phyloP scores from a whole-genome alignment of 64 coral and sea anemone species.

The Platygyra sinensis region DNA sequence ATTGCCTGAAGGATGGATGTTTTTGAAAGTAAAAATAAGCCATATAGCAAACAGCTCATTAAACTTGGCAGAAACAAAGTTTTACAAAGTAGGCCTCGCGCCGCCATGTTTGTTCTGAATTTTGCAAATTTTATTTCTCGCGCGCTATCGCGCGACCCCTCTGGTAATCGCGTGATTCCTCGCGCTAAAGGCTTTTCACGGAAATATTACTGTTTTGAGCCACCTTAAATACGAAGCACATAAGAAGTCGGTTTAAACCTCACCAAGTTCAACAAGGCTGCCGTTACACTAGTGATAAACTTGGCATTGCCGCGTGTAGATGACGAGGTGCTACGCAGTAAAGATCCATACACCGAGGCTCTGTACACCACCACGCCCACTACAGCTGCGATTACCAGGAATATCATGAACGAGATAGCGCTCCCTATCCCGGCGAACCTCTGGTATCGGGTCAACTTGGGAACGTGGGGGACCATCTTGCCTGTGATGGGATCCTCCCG shows the following conservation, averaged over 20 bases:
- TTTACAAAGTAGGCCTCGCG: too few relatives aligned
- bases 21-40: too few relatives aligned
- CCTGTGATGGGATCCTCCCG: constrained; percentile 77
- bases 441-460: constrained; percentile 63
- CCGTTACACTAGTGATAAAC: constrained; percentile 85
- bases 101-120: too few relatives aligned
- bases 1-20: too few relatives aligned
- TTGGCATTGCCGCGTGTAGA: constrained; percentile 76
- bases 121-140: too few relatives aligned
- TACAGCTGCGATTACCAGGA: constrained; percentile 79
- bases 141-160: too few relatives aligned
- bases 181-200: too few relatives aligned
- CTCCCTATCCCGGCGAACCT: constrained; percentile 79
- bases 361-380: constrained; percentile 89
- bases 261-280: constrained; percentile 87
- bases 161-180: too few relatives aligned
- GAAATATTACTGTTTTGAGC: too few relatives aligned
- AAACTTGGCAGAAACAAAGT: too few relatives aligned
- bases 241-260: not conserved
- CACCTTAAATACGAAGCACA: not conserved
- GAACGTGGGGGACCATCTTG: constrained; percentile 84
- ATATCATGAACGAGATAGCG: constrained; percentile 83
- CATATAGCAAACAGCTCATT: too few relatives aligned
- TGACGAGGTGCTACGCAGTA: constrained; percentile 10
- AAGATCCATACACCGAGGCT: constrained; percentile 69